phyloP scores from a whole-genome alignment of 2,113 vertebrate genomes.

The Xenotilapia leptura region DNA sequence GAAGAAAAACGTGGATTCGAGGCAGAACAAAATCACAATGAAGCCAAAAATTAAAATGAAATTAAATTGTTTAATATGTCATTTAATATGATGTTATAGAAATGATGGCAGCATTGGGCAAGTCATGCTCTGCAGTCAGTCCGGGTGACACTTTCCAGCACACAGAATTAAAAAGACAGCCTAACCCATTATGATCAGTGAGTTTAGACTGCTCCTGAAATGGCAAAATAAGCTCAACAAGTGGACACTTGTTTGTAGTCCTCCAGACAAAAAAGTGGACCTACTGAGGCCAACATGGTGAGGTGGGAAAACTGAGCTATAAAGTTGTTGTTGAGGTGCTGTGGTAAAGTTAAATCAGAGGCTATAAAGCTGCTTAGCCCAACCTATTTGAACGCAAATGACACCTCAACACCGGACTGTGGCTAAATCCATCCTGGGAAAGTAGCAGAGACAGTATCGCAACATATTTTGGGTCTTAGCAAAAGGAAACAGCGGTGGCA shows the following conservation, averaged over 20 bases:
- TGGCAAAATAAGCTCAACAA: not conserved
- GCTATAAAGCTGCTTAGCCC: not conserved
- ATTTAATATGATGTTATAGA: not conserved
- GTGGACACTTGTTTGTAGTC: not conserved
- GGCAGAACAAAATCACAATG: not conserved
- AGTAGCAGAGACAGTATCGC: not conserved
- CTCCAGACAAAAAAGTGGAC: not conserved
- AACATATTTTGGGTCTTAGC: not conserved
- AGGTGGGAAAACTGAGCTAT: not conserved
- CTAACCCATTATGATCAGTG: slow-evolving; percentile 5
- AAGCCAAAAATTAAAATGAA: not conserved
- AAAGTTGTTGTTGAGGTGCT: not conserved
- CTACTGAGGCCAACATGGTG: not conserved
- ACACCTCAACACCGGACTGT: not conserved
- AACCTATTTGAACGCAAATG: not conserved
- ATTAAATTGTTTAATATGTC: not conserved
- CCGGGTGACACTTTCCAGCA: not conserved
- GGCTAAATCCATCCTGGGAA: not conserved
- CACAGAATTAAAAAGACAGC: not conserved
- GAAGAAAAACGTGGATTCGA: not conserved
- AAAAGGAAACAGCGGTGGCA: not conserved
- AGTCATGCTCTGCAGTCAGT: not conserved
- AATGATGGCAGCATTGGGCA: not conserved
- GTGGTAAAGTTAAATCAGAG: not conserved
- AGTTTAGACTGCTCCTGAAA: not conserved